Conservation (phyloP, 2,113 vertebrate genomes). For the Cyprichromis sp. region DNA sequence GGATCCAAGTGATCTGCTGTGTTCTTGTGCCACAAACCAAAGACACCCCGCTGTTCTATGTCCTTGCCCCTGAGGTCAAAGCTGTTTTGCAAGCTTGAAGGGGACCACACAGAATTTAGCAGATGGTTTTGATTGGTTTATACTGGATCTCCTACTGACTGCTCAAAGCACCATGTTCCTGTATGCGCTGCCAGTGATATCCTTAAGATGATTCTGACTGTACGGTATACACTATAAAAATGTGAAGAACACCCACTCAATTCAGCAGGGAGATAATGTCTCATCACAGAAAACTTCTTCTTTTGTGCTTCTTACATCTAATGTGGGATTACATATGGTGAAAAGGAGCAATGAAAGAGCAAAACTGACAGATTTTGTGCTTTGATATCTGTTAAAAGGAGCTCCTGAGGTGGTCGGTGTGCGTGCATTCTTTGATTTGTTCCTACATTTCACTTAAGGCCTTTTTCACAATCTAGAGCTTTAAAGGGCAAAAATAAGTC, state of each 20-base stretch:
- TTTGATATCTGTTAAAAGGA: slow-evolving; percentile 21
- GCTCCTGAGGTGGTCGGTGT: background rate
- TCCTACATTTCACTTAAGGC: background rate
- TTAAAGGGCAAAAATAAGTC: background rate
- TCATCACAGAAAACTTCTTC: slow-evolving; percentile 19
- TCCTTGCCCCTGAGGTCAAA: background rate
- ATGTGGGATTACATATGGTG: background rate
- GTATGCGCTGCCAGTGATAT: background rate
- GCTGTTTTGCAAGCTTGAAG: background rate
- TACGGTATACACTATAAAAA: background rate
- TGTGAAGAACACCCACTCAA: background rate
- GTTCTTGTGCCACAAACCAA: background rate
- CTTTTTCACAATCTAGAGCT: background rate
- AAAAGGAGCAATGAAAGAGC: slow-evolving; percentile 1
- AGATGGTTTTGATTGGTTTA: background rate
- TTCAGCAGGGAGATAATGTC: slow-evolving; percentile 10
- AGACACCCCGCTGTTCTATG: background rate
- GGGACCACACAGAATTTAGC: background rate
- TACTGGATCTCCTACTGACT: background rate
- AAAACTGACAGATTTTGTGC: slow-evolving; percentile 12
- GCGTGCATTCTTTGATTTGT: slow-evolving; percentile 2
- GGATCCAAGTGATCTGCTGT: background rate
- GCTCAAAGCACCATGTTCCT: background rate
- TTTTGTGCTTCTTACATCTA: background rate
- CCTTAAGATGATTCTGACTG: background rate